Base-by-base conservation (phyloP, 2,113 vertebrate genomes). In the Anolis sagrei region DNA sequence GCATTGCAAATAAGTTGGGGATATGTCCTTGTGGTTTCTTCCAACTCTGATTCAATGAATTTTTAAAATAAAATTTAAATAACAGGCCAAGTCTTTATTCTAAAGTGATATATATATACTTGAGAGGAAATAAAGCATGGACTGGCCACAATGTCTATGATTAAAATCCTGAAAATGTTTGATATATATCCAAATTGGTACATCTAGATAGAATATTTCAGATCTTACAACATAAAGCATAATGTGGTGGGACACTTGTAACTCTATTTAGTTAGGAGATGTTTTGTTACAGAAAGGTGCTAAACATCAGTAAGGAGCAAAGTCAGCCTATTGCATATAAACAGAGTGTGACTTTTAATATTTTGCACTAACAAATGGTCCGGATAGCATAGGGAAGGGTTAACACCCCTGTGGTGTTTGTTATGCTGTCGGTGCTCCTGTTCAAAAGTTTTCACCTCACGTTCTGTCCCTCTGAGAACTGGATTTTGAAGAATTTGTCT, bases 241-340 rank as follows among this genome's bases (percentile, higher is more conserved):
- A 54, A 4, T 68, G 44, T 48, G 25, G 11, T 27, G 48, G 68
- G 69, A n/a, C 44, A 73, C 62, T n/a, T n/a, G n/a, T n/a, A n/a
- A n/a, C n/a, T n/a, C n/a, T 81, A 82, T 58, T 86, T 72, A 62
- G 9, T 18, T 72, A 80, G 16, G 44, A 70, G 81, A 83, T 7
- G 21, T 34, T 34, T 10, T 54, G 23, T 64, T 80, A 83, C 36
- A 49, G 76, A 89, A 48, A 21, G 73, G 75, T 44, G 39, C 39
- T 44, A 44, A 44, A 44, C 39, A n/a, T 44, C 39, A 44, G 39
- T 44, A 44, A 44, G 39, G 39, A 44, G 39, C 39, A 44, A 44
- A 44, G 2, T 44, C 5, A 44, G 39, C 39, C 5, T 44, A 44
- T 44, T 44, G 39, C 5, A 44, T 44, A 44, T 44, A 44, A 44